phyloP scores from a whole-genome alignment of 2,888 invertebrate genomes.

The Shargacucullia verbasci region DNA sequence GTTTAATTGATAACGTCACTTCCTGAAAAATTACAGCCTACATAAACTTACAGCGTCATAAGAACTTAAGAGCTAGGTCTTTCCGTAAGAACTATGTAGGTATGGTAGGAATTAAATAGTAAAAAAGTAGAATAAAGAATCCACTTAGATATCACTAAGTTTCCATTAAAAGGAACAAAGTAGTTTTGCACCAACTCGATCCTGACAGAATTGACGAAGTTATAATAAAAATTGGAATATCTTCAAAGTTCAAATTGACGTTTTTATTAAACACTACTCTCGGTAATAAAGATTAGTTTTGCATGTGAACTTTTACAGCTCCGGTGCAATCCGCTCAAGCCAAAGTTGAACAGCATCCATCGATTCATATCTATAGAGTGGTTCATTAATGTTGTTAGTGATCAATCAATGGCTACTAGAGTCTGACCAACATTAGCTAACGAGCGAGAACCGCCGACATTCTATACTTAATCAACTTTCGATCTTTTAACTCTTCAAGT shows the following conservation, averaged over 20 bases:
- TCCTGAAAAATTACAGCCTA: conserved; percentile 29
- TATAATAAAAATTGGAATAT: conserved; percentile 35
- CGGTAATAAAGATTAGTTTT: too few species aligned
- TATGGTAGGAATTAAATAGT: conserved; percentile 27
- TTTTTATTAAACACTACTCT: too few species aligned
- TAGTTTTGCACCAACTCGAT: conserved; percentile 37
- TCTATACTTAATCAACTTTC: conserved; percentile 44
- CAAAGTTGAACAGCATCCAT: too few species aligned
- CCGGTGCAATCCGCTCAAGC: too few species aligned
- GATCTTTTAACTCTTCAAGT: conserved; percentile 29
- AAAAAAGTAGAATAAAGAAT: conserved; percentile 16
- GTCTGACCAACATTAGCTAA: conserved; percentile 18
- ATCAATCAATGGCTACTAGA: conserved; percentile 20
- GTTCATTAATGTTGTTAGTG: conserved; percentile 15
- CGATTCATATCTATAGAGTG: background rate
- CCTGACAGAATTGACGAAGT: conserved; percentile 14
- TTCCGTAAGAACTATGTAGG: too few species aligned
- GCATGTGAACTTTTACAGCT: too few species aligned
- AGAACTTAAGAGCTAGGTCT: too few species aligned
- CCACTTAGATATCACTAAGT: conserved; percentile 35
- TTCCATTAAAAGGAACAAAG: conserved; percentile 47
- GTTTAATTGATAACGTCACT: conserved; percentile 22
- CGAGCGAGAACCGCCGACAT: conserved; percentile 23
- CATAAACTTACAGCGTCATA: conserved; percentile 4
- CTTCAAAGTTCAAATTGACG: conserved; percentile 34